Base-by-base conservation (phyloP, 2,797 vertebrate genomes). In the Melanogrammus aeglefinus region DNA sequence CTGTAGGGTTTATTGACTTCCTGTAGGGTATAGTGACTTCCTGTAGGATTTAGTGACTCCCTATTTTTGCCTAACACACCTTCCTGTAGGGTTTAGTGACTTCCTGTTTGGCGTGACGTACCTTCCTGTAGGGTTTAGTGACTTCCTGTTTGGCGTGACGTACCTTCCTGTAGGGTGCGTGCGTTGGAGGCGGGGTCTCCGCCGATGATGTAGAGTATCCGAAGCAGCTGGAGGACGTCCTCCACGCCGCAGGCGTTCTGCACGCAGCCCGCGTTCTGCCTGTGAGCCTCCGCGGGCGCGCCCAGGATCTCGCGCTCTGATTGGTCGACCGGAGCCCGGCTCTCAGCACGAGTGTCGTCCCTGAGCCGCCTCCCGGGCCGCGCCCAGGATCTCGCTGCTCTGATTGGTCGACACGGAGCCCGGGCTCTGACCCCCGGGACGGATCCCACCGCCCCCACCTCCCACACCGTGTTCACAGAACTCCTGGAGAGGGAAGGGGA, bases 161-260 rank as follows among this genome's bases (percentile, higher is more conserved):
- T 80, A 97, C 97, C 97, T 94, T 99, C 97, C 85, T 98, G 98
- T 80, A 97, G 92, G 0, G 95, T 94, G 85, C 95, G 94, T 0
- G 85, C 57, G 13, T 92, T 90, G 83, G 96, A 86, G 4, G 92
- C 89, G 4, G 95, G 90, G 76, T 99, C 97, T 83, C 96, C 96
- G 77, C 96, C 97, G 74, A 99, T 97, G 92, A 98, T 97, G 90
- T 96, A 99, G 24, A 99, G 95, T 90, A 99, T 99, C 38, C 98
- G 94, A 75, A 99, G 94, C 78, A 99, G 94, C 88, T 99, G 97
- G 81, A 99, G 92, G 77, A 99, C 97, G 66, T 99, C 98, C 90
- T 99, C 98, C n/a, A 99, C 94, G 3, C 97, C 96, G 82, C 98
- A 99, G 33, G 97, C 96, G 82, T 95, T 99, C 90, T 99, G 98